Percentiles rank a stretch among this genome's conserved stretches.
Evolutionary conservation across 2,888 invertebrate genomes (phyloP).

Genomic region (Spisula subtruncata): DNA sequence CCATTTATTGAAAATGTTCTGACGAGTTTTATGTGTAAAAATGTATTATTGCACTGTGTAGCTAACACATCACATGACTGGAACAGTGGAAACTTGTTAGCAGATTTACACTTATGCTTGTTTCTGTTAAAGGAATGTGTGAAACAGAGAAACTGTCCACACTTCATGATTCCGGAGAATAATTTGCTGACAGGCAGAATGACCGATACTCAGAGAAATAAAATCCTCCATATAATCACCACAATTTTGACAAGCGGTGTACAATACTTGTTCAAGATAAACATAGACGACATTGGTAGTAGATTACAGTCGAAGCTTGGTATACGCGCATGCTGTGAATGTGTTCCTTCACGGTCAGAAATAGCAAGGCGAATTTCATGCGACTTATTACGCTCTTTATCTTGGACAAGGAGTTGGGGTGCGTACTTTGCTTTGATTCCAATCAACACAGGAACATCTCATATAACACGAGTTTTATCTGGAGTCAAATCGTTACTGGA

Average conservation of each 20-base stretch:
- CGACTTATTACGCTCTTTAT: background rate
- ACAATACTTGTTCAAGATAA: background rate
- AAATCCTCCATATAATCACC: background rate
- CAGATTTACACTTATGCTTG: background rate
- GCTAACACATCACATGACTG: background rate
- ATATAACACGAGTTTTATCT: background rate
- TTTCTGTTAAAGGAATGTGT: background rate
- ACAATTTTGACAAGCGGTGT: background rate
- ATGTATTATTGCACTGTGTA: constrained; percentile 6
- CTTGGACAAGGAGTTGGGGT: background rate
- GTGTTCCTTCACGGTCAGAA: background rate
- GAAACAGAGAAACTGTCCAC: constrained; percentile 11
- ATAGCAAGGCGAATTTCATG: background rate
- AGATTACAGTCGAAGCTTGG: background rate
- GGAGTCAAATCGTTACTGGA: background rate
- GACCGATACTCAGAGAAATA: background rate
- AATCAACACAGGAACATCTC: background rate
- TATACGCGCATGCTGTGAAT: background rate
- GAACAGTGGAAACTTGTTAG: background rate
- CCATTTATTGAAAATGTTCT: background rate
- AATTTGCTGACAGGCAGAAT: constrained; percentile 10
- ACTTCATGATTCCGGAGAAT: constrained; percentile 18
- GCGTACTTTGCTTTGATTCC: background rate
- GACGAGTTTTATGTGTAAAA: constrained; percentile 31
- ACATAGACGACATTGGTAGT: background rate